Evolutionary conservation across 2,797 vertebrate species (phyloP).

Genomic region (Heteromormyrus szaboi): DNA sequence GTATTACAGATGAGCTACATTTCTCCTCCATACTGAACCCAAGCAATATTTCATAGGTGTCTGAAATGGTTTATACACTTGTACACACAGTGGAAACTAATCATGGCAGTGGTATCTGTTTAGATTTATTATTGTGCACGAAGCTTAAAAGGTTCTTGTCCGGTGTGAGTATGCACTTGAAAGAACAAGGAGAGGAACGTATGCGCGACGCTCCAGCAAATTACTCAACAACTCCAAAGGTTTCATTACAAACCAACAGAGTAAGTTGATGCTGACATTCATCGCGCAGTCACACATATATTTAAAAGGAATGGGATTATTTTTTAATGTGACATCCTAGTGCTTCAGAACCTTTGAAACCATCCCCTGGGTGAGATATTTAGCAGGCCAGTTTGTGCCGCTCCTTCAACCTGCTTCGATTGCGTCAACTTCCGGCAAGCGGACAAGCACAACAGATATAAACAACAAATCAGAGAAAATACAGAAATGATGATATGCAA

Average conservation of each 20-base stretch:
- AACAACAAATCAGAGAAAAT: background rate
- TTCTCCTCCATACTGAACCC: slow-evolving; percentile 89
- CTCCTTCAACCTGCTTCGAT: background rate
- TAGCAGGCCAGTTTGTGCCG: background rate
- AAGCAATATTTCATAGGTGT: slow-evolving; percentile 89
- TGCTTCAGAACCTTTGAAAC: background rate
- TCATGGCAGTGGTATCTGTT: slow-evolving; percentile 78
- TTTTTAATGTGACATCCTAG: background rate
- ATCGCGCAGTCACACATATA: slow-evolving; percentile 18
- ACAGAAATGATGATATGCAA: background rate
- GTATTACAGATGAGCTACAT: slow-evolving; percentile 99
- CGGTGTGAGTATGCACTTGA: slow-evolving; percentile 51
- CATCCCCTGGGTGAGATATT: background rate
- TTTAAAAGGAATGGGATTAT: slow-evolving; percentile 14
- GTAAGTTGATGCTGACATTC: slow-evolving; percentile 34
- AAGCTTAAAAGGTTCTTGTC: slow-evolving; percentile 40
- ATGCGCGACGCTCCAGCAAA: slow-evolving; percentile 48
- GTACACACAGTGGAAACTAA: slow-evolving; percentile 76
- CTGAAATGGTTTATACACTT: slow-evolving; percentile 75
- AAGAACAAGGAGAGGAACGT: slow-evolving; percentile 59
- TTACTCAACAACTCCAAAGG: slow-evolving; percentile 48
- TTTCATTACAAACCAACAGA: slow-evolving; percentile 60
- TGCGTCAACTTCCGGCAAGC: too few species aligned
- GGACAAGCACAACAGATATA: background rate
- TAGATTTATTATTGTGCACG: slow-evolving; percentile 64